Evolutionary conservation across 2,888 invertebrate species (phyloP).

Genomic region (Andrena marginata): DNA sequence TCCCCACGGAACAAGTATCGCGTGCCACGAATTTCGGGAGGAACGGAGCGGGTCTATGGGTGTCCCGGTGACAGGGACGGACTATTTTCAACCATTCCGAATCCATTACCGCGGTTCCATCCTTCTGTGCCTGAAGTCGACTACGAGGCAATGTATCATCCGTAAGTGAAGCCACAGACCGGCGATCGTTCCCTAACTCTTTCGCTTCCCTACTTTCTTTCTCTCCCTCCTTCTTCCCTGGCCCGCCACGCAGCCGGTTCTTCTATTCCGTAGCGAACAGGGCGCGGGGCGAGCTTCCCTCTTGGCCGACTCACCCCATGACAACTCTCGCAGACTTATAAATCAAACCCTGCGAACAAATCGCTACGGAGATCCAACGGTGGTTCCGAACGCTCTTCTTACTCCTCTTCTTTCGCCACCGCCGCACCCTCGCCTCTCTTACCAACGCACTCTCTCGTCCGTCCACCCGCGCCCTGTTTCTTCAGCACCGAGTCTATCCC

Average conservation of each 20-base stretch:
- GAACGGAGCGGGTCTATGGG: constrained; percentile 13
- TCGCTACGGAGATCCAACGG: constrained; percentile 75
- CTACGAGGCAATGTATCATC: constrained; percentile 79
- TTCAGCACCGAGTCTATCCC: constrained; percentile 23
- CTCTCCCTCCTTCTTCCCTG: constrained; percentile 30
- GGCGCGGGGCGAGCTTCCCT: constrained; percentile 22
- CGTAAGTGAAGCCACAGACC: constrained; percentile 75
- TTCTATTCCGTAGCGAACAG: constrained; percentile 40
- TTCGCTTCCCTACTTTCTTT: constrained; percentile 46
- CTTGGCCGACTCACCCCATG: constrained; percentile 49
- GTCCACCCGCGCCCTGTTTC: constrained; percentile 40
- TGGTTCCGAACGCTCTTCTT: constrained; percentile 71
- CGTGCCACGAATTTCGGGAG: constrained; percentile 39
- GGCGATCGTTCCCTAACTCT: constrained; percentile 71
- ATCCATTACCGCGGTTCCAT: constrained; percentile 78
- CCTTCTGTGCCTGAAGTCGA: constrained; percentile 79
- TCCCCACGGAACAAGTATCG: background rate
- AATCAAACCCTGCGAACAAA: constrained; percentile 80
- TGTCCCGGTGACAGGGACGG: constrained; percentile 69
- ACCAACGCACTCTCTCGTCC: constrained; percentile 4
- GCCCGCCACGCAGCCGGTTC: constrained; percentile 27
- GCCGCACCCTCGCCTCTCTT: constrained; percentile 9
- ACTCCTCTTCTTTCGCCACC: constrained; percentile 44
- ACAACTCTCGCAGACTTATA: constrained; percentile 78
- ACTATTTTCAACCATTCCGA: constrained; percentile 78